Conservation (phyloP, 2,113 vertebrate genomes). For the Forbesichthys agassizii region DNA sequence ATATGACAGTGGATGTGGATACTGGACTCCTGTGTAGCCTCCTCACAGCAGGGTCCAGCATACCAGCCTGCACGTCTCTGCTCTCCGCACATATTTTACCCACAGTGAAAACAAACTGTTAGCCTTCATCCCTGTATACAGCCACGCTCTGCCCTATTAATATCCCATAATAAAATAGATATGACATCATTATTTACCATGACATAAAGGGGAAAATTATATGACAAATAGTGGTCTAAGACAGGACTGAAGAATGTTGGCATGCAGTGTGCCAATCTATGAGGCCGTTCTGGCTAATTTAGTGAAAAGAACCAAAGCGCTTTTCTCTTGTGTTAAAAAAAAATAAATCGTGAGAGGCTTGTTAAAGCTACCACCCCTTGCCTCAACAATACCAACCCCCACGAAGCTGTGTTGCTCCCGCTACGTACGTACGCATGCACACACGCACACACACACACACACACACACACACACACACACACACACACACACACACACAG, state of each 20-base stretch:
- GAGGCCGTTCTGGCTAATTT: conserved; percentile 32
- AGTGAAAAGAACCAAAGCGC: conserved; percentile 42
- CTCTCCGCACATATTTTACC: conserved; percentile 19
- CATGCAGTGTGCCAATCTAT: conserved; percentile 14
- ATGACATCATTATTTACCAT: conserved; percentile 48
- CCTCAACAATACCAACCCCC: conserved; percentile 31
- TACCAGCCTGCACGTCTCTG: neutral
- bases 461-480: neutral
- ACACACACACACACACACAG: too few relatives aligned
- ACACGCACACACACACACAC: neutral
- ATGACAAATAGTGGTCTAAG: conserved; percentile 40
- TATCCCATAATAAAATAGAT: conserved; percentile 27
- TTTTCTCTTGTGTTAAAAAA: conserved; percentile 36
- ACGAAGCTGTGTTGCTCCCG: conserved; percentile 7
- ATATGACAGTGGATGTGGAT: conserved; percentile 8
- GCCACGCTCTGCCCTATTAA: conserved; percentile 16
- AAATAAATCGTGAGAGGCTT: conserved; percentile 62
- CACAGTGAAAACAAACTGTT: conserved; percentile 12
- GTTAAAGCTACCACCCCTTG: conserved; percentile 45
- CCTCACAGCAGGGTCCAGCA: neutral
- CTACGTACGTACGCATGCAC: neutral
- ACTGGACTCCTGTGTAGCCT: conserved; percentile 2
- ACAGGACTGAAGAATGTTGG: conserved; percentile 23
- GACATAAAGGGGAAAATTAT: conserved; percentile 35
- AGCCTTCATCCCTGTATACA: conserved; percentile 13